Conservation (phyloP, 2,888 invertebrate species). For the Mystacides longicornis region DNA sequence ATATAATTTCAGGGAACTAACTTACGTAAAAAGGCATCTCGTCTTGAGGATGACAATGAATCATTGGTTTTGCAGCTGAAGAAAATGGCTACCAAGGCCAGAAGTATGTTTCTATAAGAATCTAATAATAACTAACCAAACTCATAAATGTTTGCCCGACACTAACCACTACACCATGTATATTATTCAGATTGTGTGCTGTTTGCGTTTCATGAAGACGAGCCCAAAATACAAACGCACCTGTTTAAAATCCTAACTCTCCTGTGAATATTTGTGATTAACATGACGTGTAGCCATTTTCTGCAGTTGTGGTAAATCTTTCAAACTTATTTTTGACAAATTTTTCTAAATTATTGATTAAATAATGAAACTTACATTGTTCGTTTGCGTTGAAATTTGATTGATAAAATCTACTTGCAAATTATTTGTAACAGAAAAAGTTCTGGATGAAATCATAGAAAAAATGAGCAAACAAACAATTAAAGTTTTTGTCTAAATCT, state of each 20-base stretch:
- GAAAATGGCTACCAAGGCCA: constrained; percentile 87
- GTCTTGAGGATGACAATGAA: constrained; percentile 96
- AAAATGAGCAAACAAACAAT: too few species aligned
- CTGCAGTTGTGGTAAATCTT: constrained; percentile 36
- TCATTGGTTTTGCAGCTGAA: constrained; percentile 90
- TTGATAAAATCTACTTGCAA: too few species aligned
- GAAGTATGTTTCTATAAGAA: constrained; percentile 53
- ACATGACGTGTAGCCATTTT: constrained; percentile 44
- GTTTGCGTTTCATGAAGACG: too few species aligned
- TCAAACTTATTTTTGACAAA: neutral
- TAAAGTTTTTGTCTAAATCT: neutral
- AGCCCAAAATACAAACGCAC: too few species aligned
- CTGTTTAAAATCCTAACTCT: too few species aligned
- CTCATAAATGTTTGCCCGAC: too few species aligned
- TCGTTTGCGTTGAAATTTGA: neutral
- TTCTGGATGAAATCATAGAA: too few species aligned
- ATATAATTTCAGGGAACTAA: constrained; percentile 65
- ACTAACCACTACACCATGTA: too few species aligned
- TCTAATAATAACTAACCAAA: neutral
- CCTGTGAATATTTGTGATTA: too few species aligned
- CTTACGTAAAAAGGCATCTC: constrained; percentile 80
- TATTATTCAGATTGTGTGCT: too few species aligned
- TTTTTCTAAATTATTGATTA: neutral
- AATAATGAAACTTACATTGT: too few species aligned
- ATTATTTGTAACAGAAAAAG: too few species aligned